A percentile compares a stretch with the other conserved stretches of the same genome.
These are phyloP conservation scores for Abrostola triplasia DNA, from an alignment of 2,888 invertebrate genomes.

Conservation along the genomic window DNA sequence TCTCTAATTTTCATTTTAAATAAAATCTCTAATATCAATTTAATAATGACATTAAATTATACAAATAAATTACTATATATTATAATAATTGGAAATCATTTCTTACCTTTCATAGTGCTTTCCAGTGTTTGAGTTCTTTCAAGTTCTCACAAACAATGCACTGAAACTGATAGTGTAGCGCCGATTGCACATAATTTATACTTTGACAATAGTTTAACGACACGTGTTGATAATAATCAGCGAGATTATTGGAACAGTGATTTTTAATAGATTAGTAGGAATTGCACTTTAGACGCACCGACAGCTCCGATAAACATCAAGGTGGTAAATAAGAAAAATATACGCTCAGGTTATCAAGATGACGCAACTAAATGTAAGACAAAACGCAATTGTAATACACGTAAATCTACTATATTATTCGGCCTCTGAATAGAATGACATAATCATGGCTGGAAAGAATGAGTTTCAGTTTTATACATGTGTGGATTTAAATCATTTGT, in stretches of 20 bases:
- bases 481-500: slow-evolving; percentile 13
- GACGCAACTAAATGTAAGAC: slow-evolving; percentile 7
- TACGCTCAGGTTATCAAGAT: not conserved
- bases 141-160: slow-evolving; percentile 14
- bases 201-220: slow-evolving; percentile 22
- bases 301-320: slow-evolving; percentile 14
- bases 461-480: too few species aligned
- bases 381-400: slow-evolving; percentile 34
- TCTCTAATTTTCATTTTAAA: too few species aligned
- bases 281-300: slow-evolving; percentile 12
- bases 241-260: slow-evolving; percentile 31
- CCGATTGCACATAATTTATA: slow-evolving; percentile 42
- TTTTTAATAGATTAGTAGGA: slow-evolving; percentile 32
- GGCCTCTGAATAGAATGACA: slow-evolving; percentile 16
- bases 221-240: slow-evolving; percentile 26
- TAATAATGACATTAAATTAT: too few species aligned
- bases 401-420: slow-evolving; percentile 32
- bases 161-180: slow-evolving; percentile 19
- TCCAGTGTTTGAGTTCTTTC: not conserved
- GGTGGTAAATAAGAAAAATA: slow-evolving; percentile 19
- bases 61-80: too few species aligned
- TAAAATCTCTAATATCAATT: too few species aligned
- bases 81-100: not conserved
- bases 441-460: not conserved
- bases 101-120: slow-evolving; percentile 36